Percentiles rank a stretch among this genome's conserved stretches.
Evolutionary conservation across 2,797 vertebrate species (phyloP).

Genomic region (Peromyscus aztecus): DNA sequence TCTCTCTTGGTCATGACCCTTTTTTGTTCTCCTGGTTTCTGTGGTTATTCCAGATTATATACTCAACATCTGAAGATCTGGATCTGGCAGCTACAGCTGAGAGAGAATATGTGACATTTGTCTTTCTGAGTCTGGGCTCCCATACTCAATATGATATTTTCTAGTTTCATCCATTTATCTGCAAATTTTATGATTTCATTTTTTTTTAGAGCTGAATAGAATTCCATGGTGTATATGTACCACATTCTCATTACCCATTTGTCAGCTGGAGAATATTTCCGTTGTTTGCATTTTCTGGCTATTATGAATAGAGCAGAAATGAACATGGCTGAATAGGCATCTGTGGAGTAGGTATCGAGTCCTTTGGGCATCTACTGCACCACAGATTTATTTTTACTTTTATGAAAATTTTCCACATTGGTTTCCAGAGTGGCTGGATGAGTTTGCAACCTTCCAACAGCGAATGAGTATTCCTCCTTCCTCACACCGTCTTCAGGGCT

Average conservation of each 20-base stretch:
- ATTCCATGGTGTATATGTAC: not conserved
- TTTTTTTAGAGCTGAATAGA: not conserved
- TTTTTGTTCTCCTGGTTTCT: not conserved
- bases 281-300: not conserved
- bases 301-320: not conserved
- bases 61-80: not conserved
- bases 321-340: not conserved
- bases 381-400: not conserved
- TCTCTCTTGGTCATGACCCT: not conserved
- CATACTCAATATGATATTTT: not conserved
- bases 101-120: not conserved
- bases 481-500: not conserved
- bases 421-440: not conserved
- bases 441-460: not conserved
- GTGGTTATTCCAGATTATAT: no score
- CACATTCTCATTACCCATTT: not conserved
- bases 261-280: not conserved
- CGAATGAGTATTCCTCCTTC: not conserved
- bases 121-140: not conserved
- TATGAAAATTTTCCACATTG: not conserved
- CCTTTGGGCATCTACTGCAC: not conserved
- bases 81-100: not conserved
- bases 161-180: not conserved
- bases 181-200: not conserved
- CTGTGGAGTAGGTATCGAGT: fast-evolving